phyloP scores from a whole-genome alignment of 2,113 vertebrate genomes.

The Verasper variegatus region DNA sequence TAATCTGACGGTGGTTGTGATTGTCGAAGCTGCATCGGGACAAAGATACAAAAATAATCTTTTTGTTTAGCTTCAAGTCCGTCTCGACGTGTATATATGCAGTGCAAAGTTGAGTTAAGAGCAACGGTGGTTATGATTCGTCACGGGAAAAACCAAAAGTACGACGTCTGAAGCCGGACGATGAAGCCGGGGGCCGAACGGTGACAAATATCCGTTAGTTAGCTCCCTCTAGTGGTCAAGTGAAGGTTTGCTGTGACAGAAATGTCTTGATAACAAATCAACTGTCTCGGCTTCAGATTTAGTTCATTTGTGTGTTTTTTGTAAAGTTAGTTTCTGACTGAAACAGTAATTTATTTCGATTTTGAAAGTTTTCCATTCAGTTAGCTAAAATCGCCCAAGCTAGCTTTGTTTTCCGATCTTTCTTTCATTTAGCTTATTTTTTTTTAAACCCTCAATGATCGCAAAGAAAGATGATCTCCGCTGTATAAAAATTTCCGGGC shows the following conservation, averaged over 20 bases:
- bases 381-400: background rate
- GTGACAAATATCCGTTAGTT: too few species aligned
- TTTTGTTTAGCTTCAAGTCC: conserved; percentile 4
- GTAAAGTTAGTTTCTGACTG: background rate
- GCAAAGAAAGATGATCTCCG: background rate
- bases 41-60: conserved; percentile 51
- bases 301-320: background rate
- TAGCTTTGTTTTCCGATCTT: background rate
- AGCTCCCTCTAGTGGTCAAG: background rate
- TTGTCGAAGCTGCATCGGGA: background rate
- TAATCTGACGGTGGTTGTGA: too few species aligned
- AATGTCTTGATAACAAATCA: background rate
- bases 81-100: background rate
- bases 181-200: too few species aligned
- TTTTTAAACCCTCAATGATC: background rate
- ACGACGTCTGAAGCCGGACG: too few species aligned
- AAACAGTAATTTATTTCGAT: background rate
- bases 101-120: conserved; percentile 32
- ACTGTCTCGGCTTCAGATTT: background rate
- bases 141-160: too few species aligned
- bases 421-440: background rate
- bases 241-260: background rate
- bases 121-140: conserved; percentile 11
- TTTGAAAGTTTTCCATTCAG: too few species aligned
- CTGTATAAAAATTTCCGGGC: too few species aligned